phyloP scores from a whole-genome alignment of 2,113 vertebrate genomes.

The Apteryx owenii region DNA sequence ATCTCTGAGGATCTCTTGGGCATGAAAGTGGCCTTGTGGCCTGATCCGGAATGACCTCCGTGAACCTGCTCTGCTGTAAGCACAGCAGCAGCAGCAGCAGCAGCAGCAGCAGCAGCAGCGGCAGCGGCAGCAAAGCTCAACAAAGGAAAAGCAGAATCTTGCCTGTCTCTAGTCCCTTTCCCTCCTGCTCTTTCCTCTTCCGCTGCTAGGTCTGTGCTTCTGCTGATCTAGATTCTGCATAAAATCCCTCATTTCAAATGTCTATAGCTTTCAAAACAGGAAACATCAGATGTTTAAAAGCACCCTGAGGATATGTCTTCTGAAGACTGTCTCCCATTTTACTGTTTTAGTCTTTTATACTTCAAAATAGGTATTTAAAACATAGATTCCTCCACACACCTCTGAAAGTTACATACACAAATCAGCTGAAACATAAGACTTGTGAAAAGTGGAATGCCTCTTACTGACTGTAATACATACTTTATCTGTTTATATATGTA shows the following conservation, averaged over 20 bases:
- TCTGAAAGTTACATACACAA: not conserved
- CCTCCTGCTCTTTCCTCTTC: not conserved
- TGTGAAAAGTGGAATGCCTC: not conserved
- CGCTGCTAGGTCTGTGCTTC: not conserved
- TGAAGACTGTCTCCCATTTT: constrained; percentile 21
- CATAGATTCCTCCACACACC: not conserved
- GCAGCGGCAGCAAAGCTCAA: not conserved
- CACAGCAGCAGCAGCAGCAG: not conserved
- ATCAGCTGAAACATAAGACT: constrained; percentile 23
- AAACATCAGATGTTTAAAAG: constrained; percentile 40
- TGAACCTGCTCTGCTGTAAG: not conserved
- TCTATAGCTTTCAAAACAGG: not conserved
- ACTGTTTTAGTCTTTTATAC: not conserved
- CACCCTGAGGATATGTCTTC: constrained; percentile 14
- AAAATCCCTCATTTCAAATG: not conserved
- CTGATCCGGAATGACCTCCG: not conserved
- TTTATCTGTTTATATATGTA: not conserved
- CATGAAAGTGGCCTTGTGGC: not conserved
- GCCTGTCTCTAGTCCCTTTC: not conserved
- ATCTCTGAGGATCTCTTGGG: not conserved
- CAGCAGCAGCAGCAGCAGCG: not conserved
- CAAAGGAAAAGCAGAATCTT: not conserved
- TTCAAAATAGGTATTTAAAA: constrained; percentile 54
- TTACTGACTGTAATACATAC: not conserved
- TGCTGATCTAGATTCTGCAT: not conserved